Conservation (phyloP, 2,888 invertebrate genomes). For the Diogma glabrata region DNA sequence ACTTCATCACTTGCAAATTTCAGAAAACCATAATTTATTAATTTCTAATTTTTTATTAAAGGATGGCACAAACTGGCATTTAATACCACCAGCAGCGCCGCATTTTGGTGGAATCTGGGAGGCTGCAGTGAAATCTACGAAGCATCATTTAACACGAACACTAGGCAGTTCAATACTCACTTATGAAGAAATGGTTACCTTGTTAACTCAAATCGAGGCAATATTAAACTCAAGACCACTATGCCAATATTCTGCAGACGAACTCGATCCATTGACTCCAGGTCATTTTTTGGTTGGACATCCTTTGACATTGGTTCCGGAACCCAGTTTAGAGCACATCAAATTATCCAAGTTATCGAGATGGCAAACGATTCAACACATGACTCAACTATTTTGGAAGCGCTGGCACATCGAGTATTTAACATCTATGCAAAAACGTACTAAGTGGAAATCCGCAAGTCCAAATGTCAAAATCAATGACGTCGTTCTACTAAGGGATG, state of each 20-base stretch:
- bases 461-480: conserved; percentile 17
- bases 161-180: background rate
- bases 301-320: conserved; percentile 15
- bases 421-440: conserved; percentile 20
- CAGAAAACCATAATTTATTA: background rate
- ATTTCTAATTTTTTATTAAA: too few relatives aligned
- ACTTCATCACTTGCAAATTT: too few relatives aligned
- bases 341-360: conserved; percentile 12
- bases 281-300: background rate
- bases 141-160: background rate
- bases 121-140: background rate
- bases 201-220: background rate
- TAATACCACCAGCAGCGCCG: background rate
- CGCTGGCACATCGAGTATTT: conserved; percentile 23
- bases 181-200: background rate
- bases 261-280: background rate
- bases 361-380: conserved; percentile 23
- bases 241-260: background rate
- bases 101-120: background rate
- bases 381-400: conserved; percentile 23
- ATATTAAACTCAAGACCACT: conserved; percentile 1
- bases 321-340: conserved; percentile 18
- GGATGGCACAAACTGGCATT: too few relatives aligned
- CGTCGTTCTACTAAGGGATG: conserved; percentile 23
- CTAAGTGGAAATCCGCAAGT: conserved; percentile 20